These are phyloP conservation scores for Otus sunia DNA, from an alignment of 2,113 vertebrate genomes.

Conservation along the genomic window DNA sequence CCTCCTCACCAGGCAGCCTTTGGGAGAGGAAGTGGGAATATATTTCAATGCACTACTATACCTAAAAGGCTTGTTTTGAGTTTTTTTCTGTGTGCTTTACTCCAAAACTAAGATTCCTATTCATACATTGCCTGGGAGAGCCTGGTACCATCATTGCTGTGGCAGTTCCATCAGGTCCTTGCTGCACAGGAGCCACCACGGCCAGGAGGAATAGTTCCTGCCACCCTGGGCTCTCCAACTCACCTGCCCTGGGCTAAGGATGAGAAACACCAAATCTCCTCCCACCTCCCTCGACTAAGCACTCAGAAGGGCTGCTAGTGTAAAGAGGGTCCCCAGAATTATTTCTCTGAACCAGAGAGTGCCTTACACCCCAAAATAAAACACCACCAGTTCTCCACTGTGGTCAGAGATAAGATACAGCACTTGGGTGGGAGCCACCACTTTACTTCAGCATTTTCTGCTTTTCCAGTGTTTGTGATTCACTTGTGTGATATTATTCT, in stretches of 20 bases:
- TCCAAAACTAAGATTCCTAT: background rate
- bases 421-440: background rate
- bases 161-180: rapidly evolving
- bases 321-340: background rate
- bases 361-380: background rate
- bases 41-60: rapidly evolving
- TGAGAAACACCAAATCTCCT: background rate
- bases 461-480: background rate
- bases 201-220: background rate
- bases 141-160: background rate
- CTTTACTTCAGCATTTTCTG: background rate
- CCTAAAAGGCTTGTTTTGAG: background rate
- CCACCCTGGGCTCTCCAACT: background rate
- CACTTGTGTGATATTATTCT: background rate
- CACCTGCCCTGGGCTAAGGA: background rate
- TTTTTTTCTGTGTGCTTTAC: background rate
- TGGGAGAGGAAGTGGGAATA: background rate
- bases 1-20: background rate
- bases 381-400: background rate
- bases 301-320: background rate
- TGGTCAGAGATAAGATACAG: background rate
- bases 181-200: rapidly evolving
- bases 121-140: background rate
- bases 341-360: background rate
- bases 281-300: background rate